Base-by-base conservation (phyloP, 2,797 vertebrate species). In the Rhyacichthys aspro region DNA sequence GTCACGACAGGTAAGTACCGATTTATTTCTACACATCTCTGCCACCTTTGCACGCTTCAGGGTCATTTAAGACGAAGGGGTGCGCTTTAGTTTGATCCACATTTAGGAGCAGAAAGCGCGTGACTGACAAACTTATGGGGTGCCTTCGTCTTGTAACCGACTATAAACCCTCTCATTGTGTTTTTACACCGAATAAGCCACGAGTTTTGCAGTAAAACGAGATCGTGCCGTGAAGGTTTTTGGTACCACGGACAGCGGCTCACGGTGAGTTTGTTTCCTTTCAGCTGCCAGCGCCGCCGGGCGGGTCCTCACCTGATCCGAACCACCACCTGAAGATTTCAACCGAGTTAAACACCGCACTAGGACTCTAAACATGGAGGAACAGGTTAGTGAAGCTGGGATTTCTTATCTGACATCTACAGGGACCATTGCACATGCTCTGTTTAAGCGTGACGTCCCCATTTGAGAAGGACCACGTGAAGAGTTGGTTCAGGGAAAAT, bases 161-260 rank as follows among this genome's bases (percentile, higher is more conserved):
- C 46, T 3, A 9, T 15, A 15, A 15, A n/a, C 48, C 8, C 1
- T 8, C 8, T 4, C 11, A 28, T 5, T 7, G 17, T 3, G 18
- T 53, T n/a, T 8, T 9, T 0, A 4, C 10, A 2, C 12, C 7
- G 11, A 8, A 18, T 9, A 10, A 3, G 0, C 3, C 34, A 1
- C 2, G 18, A 8, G 47, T 52, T 52, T 38, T 0, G 11, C 2
- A 14, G 36, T 19, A 23, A 53, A 39, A 18, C 18, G 36, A 28
- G 12, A 17, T 53, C 50, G 50, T 63, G 19, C 3, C 17, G 19
- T n/a, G n/a, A n/a, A n/a, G n/a, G n/a, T n/a, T n/a, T 9, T 8
- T 34, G 34, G 55, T 55, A 85, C 86, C 85, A 67, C 56, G 84
- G 84, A 83, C 81, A 87, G 84, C 75, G 73, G 63, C 80, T 73